phyloP scores from a whole-genome alignment of 2,113 vertebrate species.

The Andinoacara biseriatus region DNA sequence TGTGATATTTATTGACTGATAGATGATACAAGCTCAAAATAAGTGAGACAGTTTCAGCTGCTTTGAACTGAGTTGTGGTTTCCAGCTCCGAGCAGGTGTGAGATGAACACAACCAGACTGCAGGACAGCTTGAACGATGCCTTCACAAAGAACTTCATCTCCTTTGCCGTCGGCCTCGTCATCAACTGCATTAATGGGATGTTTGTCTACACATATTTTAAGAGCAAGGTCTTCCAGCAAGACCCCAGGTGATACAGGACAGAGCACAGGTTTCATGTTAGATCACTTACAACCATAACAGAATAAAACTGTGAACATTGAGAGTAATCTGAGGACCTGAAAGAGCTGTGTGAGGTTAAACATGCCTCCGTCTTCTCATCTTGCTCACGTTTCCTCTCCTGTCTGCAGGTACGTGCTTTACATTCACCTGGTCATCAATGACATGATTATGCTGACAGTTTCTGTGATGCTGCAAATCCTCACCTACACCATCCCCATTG shows the following conservation, averaged over 20 bases:
- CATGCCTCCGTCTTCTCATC: background rate
- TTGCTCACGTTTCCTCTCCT: background rate
- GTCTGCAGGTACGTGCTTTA: slow-evolving; percentile 69
- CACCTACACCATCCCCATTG: slow-evolving; percentile 23
- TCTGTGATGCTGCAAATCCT: slow-evolving; percentile 47
- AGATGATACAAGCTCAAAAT: too few relatives aligned
- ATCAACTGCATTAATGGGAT: slow-evolving; percentile 65
- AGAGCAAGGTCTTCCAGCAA: slow-evolving; percentile 42
- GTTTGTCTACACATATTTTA: slow-evolving; percentile 63
- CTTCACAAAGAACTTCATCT: slow-evolving; percentile 44
- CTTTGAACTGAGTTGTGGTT: background rate
- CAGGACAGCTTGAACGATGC: background rate
- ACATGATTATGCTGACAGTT: slow-evolving; percentile 64
- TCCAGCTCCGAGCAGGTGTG: background rate
- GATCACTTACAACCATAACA: background rate
- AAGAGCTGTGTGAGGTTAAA: too few relatives aligned
- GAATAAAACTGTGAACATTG: background rate
- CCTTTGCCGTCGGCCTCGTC: slow-evolving; percentile 34
- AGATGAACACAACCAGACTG: slow-evolving; percentile 45
- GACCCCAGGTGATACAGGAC: slow-evolving; percentile 40
- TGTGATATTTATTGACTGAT: accelerated
- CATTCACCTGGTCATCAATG: slow-evolving; percentile 72
- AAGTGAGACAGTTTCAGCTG: background rate
- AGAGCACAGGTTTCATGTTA: background rate
- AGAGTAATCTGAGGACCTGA: background rate